Percentiles rank a stretch among this genome's conserved stretches.
phyloP scores from a whole-genome alignment of 2,113 vertebrate genomes.

The Odocoileus hemionus region DNA sequence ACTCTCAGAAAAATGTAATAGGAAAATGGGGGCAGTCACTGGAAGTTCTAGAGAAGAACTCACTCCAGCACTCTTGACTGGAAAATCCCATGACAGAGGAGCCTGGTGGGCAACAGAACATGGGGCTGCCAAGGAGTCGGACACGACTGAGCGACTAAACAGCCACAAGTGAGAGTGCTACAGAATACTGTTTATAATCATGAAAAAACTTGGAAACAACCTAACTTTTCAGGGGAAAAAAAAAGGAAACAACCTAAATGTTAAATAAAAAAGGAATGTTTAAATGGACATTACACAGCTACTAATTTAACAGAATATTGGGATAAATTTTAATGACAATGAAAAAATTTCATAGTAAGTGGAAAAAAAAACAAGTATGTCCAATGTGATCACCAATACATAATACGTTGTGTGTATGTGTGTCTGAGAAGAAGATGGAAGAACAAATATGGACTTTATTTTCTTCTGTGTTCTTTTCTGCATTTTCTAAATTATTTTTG shows the following conservation, averaged over 20 bases:
- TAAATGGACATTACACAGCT: neutral
- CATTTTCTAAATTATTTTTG: slow-evolving; percentile 25
- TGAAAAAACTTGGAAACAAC: neutral
- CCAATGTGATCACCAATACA: neutral
- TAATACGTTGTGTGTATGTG: neutral
- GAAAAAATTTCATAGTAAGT: neutral
- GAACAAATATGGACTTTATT: neutral
- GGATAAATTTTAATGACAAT: neutral
- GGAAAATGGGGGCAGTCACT: slow-evolving; percentile 16
- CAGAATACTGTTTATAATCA: slow-evolving; percentile 18
- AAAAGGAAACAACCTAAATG: neutral
- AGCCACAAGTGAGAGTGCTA: neutral
- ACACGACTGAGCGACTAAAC: neutral
- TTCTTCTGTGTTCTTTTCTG: neutral
- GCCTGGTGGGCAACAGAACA: neutral
- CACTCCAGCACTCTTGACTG: neutral
- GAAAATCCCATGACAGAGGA: neutral
- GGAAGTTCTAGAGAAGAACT: neutral
- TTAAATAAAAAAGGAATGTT: neutral
- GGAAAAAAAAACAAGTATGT: neutral
- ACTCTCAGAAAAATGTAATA: slow-evolving; percentile 18
- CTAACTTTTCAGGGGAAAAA: neutral
- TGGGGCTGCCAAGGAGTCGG: neutral
- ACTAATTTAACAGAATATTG: slow-evolving; percentile 6
- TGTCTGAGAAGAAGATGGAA: neutral